phyloP scores from a whole-genome alignment of 1,140 invertebrate genomes.

The Apis florea region DNA sequence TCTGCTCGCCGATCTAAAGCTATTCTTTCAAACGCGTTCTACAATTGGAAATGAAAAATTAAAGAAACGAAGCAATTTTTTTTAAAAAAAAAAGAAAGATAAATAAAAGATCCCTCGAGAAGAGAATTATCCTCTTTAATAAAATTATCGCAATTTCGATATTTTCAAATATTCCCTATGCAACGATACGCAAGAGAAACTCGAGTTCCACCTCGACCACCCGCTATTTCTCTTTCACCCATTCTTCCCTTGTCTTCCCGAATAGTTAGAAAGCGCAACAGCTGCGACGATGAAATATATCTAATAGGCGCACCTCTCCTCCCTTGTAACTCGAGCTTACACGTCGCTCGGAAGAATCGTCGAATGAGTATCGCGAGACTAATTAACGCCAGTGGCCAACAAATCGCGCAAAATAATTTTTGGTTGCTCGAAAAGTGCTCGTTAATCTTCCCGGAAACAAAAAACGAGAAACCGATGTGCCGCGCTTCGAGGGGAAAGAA shows the following conservation, averaged over 20 bases:
- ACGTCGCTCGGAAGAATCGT: no score
- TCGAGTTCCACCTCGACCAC: not conserved
- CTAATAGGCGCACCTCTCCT: not conserved
- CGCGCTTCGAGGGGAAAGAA: not conserved
- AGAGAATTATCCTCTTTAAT: not conserved
- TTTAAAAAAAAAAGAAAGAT: no score
- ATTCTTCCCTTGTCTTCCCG: not conserved
- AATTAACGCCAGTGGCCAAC: not conserved
- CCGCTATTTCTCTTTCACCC: not conserved
- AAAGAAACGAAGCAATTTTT: no score
- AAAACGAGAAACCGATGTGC: not conserved
- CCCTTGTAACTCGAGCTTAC: not conserved
- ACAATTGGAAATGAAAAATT: no score
- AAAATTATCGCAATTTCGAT: not conserved
- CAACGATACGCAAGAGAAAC: not conserved
- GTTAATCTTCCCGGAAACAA: not conserved
- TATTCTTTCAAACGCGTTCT: no score
- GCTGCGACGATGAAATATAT: slow-evolving; percentile 17
- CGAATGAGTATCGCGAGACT: not conserved
- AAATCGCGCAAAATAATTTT: not conserved
- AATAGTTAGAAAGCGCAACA: slow-evolving; percentile 19
- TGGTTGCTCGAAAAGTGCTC: not conserved
- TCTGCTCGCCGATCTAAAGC: no score
- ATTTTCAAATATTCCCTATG: not conserved
- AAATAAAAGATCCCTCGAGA: no score